Evolutionary conservation across 64 coral and sea anemone genomes (phyloP), one percentile per base, ranked within the genome.

Genomic region (Hydrozoanthus tunicans): DNA sequence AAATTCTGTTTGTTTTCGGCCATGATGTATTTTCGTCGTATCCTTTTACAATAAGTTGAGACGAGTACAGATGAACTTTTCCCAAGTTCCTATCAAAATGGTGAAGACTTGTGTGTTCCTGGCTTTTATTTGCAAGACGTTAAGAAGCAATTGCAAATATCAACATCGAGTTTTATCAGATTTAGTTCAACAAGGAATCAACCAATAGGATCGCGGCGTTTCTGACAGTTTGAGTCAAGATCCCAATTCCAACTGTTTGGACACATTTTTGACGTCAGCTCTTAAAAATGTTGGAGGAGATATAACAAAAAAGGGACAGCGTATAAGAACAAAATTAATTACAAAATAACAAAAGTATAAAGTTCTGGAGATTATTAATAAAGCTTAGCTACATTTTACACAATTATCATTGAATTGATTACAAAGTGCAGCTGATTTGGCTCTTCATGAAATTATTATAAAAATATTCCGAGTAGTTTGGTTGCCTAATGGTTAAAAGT

Each of bases 161-260:
- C 5, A 88, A 88, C 25, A 88, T 88, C 66, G 81, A 67, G 3
- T 81, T 55, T 83, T 68, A 74, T 88, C 84, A 59, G 68, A 14
- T 73, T 59, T 70, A 32, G 56, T 74, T 12, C 15, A 62, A 4
- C 23, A 43, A 59, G 43, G 0, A 54, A 27, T 72, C 13, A 72
- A 70, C 84, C 84, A 88, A 88, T 88, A 43, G 56, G 56, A 75
- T 60, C 25, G 23, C 67, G 7, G 5, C 23, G 17, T 74, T 75
- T 74, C 24, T 59, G 70, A 74, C 84, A 61, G 56, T 14, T 59
- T 51, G 43, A 26, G 84, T 61, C 56, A 3, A 13, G 43, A 57
- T 25, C 53, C 69, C 6, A 62, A 15, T 15, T 51, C 51, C 81
- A 63, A 61, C 2, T 74, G 70, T 23, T 8, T 81, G 79, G 5